Base-by-base conservation (phyloP, 1,140 invertebrate genomes). In the Drosophila azteca region DNA sequence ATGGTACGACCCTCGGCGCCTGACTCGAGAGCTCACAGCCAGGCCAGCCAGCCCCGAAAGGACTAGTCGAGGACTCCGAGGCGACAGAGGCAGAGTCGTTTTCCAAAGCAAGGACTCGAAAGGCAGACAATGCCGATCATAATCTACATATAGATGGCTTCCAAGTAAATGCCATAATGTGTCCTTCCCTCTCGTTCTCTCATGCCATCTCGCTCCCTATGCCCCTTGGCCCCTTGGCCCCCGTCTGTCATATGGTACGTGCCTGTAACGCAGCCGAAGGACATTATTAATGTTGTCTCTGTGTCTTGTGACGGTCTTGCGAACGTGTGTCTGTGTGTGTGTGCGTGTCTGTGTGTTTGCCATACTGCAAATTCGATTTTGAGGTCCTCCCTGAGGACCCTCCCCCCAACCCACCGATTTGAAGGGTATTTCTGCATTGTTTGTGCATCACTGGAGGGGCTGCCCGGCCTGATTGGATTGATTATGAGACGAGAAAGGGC, bases 101-200 rank as follows among this genome's bases (percentile, higher is more conserved):
- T 39, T 39, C 35, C 11, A 3, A 13, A 5, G 35, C 35, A 39
- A 39, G 35, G 35, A 39, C 35, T 39, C 35, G 35, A 13, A 39
- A 39, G 64, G 41, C 63, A 63, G 58, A 77, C 74, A 77, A 73
- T 73, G 69, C 29, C 58, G 74, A 77, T 77, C 74, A 73, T 73
- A 77, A 77, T 77, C 74, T 62, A 63, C 52, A 77, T 58, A 66
- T 65, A 65, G 55, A 60, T 49, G 69, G 50, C 51, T 67, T 67
- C 39, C 35, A 45, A 69, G 58, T 57, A 55, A 57, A 70, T 50
- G 60, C 55, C 50, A 50, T 51, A 43, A 61, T 54, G 39, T 44
- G 31, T 60, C 11, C 58, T 13, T 39, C 11, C 8, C 35, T 11
- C 31, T 11, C 8, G 31, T 11, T 13, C 35, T 26, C 43, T 24